These are phyloP conservation scores for Acleris emargana DNA, from an alignment of 2,888 invertebrate genomes.

Conservation along the genomic window DNA sequence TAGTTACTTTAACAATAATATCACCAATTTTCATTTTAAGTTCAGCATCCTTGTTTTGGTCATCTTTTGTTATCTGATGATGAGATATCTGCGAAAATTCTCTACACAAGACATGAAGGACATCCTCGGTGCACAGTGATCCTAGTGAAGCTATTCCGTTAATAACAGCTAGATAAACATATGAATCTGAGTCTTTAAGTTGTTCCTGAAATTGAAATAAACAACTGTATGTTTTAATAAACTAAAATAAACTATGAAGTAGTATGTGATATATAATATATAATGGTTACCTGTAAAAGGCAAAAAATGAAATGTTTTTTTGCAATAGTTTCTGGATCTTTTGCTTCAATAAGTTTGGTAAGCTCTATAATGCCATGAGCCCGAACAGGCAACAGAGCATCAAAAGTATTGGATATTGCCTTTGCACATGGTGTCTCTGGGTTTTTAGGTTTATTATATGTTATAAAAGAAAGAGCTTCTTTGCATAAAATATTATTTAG, in stretches of 20 bases:
- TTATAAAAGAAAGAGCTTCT: conserved; percentile 63
- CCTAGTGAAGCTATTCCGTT: conserved; percentile 89
- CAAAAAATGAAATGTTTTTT: conserved; percentile 87
- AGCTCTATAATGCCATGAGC: conserved; percentile 91
- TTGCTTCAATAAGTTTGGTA: conserved; percentile 87
- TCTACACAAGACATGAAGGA: conserved; percentile 86
- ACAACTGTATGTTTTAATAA: not conserved
- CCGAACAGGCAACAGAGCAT: conserved; percentile 89
- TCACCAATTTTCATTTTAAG: conserved; percentile 92
- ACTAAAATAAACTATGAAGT: too few relatives aligned
- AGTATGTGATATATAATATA: conserved; percentile 43
- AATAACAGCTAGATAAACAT: conserved; percentile 91
- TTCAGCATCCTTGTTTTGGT: conserved; percentile 78
- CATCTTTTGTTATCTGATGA: conserved; percentile 53
- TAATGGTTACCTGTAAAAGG: conserved; percentile 86
- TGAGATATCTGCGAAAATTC: conserved; percentile 82
- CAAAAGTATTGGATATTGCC: conserved; percentile 87
- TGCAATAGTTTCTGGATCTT: conserved; percentile 85
- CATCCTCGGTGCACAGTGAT: conserved; percentile 86
- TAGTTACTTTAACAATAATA: conserved; percentile 88
- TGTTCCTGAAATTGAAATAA: conserved; percentile 84
- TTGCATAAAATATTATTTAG: conserved; percentile 63
- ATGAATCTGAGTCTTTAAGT: conserved; percentile 90
- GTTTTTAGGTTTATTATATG: conserved; percentile 47
- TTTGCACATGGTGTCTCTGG: conserved; percentile 78